Evolutionary conservation across 2,797 vertebrate species (phyloP).

Genomic region (Pelochelys cantorii): DNA sequence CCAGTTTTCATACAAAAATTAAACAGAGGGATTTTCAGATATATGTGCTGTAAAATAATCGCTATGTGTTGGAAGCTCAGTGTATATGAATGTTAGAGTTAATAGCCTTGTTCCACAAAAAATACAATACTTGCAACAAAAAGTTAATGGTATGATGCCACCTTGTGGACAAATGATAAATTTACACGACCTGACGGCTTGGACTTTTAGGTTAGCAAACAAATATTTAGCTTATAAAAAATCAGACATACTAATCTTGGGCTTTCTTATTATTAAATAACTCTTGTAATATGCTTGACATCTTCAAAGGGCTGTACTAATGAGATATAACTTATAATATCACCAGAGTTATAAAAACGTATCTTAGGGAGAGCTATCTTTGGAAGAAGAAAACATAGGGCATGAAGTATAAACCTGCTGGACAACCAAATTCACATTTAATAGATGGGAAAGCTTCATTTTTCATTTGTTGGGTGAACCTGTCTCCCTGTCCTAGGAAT

Average conservation of each 20-base stretch:
- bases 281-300: fast-evolving
- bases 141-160: neutral
- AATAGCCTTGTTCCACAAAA: neutral
- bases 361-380: neutral
- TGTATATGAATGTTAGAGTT: fast-evolving
- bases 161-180: slow-evolving; percentile 18
- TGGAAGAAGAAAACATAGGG: neutral
- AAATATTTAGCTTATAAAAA: neutral
- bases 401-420: neutral
- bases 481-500: neutral
- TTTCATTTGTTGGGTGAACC: neutral
- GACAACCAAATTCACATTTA: fast-evolving
- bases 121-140: neutral
- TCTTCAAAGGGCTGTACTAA: neutral
- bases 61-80: fast-evolving
- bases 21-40: neutral
- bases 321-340: neutral
- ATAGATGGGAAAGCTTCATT: neutral
- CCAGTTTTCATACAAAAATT: fast-evolving
- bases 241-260: neutral
- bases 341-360: neutral
- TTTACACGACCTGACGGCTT: neutral
- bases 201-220: fast-evolving
- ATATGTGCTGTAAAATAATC: fast-evolving
- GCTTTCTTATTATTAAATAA: neutral